phyloP scores from a whole-genome alignment of 1,140 invertebrate species.

The Gryon sp. region DNA sequence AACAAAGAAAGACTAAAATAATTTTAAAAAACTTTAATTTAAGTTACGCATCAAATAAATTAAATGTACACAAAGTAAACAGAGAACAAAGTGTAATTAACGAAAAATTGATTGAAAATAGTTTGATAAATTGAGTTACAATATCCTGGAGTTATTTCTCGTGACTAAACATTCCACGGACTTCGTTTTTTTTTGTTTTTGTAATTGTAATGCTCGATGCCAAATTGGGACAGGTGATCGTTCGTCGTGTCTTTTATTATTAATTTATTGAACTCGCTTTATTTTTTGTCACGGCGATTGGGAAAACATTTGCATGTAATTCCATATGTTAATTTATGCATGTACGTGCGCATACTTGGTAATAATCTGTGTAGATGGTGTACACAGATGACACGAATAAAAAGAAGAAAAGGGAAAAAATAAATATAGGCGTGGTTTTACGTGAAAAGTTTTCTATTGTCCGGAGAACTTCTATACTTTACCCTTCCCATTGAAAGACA shows the following conservation, averaged over 20 bases:
- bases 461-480: slow-evolving; percentile 20
- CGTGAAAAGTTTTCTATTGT: slow-evolving; percentile 12
- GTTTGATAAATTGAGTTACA: slow-evolving; percentile 19
- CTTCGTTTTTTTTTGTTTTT: no score
- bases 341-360: not conserved
- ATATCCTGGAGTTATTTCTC: slow-evolving; percentile 16
- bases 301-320: slow-evolving; percentile 18
- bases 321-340: not conserved
- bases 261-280: slow-evolving; percentile 59
- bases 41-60: no score
- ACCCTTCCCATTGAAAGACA: slow-evolving; percentile 59
- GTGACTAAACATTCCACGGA: slow-evolving; percentile 54
- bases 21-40: no score
- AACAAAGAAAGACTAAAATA: no score
- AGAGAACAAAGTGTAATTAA: no score
- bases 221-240: slow-evolving; percentile 51
- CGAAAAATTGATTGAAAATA: no score
- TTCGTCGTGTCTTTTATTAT: slow-evolving; percentile 38
- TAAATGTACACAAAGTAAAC: no score
- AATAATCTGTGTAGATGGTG: not conserved
- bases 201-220: slow-evolving; percentile 52
- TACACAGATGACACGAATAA: slow-evolving; percentile 1
- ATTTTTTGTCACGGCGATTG: slow-evolving; percentile 2
- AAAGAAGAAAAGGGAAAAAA: not conserved
- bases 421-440: not conserved